These are phyloP conservation scores for Cynopterus brachyotis DNA, from an alignment of 2,113 vertebrate species.

Conservation along the genomic window DNA sequence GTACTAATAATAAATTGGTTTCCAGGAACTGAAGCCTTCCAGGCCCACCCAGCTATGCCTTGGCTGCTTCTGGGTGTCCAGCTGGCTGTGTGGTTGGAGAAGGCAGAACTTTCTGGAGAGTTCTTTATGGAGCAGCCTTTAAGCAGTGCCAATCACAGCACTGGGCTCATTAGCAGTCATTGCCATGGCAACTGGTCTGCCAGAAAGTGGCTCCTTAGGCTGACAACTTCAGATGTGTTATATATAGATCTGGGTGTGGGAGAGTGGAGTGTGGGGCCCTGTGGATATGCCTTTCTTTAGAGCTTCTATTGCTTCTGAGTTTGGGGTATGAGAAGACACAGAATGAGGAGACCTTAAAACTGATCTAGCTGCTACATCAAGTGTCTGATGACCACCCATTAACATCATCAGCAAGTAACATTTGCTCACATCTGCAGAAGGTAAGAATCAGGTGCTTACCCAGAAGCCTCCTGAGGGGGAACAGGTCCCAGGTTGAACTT, in stretches of 20 bases:
- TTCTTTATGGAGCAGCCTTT: constrained; percentile 67
- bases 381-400: background rate
- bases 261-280: constrained; percentile 63
- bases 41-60: background rate
- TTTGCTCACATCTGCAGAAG: constrained; percentile 49
- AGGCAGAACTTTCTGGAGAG: constrained; percentile 48
- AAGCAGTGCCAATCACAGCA: constrained; percentile 71
- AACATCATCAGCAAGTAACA: background rate
- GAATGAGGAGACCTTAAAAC: constrained; percentile 38
- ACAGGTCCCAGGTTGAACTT: constrained; percentile 15
- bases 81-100: background rate
- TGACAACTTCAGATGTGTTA: constrained; percentile 78
- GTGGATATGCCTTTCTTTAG: constrained; percentile 73
- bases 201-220: constrained; percentile 78
- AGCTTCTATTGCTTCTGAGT: constrained; percentile 62
- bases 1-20: background rate
- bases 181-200: constrained; percentile 77
- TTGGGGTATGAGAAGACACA: constrained; percentile 64
- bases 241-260: constrained; percentile 74
- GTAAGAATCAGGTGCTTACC: constrained; percentile 64
- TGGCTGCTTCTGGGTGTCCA: background rate
- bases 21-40: background rate
- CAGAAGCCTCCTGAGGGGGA: background rate
- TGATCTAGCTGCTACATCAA: background rate
- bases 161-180: constrained; percentile 77